Base-by-base conservation (phyloP, 1,140 invertebrate genomes). In the Penaeus indicus region DNA sequence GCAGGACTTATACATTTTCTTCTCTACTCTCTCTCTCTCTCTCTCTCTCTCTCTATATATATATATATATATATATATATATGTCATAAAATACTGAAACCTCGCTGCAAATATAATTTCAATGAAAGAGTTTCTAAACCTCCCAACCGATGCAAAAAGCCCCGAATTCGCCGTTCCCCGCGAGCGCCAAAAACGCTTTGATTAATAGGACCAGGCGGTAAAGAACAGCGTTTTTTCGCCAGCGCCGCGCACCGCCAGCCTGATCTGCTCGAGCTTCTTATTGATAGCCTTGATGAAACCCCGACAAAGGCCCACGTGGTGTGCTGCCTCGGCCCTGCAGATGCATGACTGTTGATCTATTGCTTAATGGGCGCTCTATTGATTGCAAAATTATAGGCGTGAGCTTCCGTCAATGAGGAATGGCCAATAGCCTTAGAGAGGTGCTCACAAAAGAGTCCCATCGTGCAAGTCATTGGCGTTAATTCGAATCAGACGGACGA, bases 381-480 rank as follows among this genome's bases (percentile, higher is more conserved):
- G 85, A 86, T 86, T 86, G 77, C 85, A 86, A 86, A 80, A 79
- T 79, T 86, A 38, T 62, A 79, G 77, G 75, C 85, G 61, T 79
- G 61, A 54, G 77, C 62, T 79, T 79, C 22, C 63, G 61, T 80
- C 75, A 63, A 42, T n/a, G 85, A 64, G n/a, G 62, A 25, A 63
- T 61, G 85, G 21, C 77, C 85, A 63, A 63, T 47, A 86, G 27
- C 85, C 27, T 47, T 32, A 72, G 19, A 47, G 19, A 64, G 84
- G 47, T 38, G 27, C 85, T n/a, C 54, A 88, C 69, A 79, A 78
- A 77, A 75, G 67, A 75, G 69, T n/a, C 54, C n/a, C 54, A 62
- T 77, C 81, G 25, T 84, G 87, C 87, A 84, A 88, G 87, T 88
- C 87, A 88, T 67, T n/a, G 69, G 62, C 64, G 87, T 84, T 88